A percentile compares a stretch with the other conserved stretches of the same genome.
phyloP scores from a whole-genome alignment of 2,888 invertebrate species.

The Monochamus alternatus region DNA sequence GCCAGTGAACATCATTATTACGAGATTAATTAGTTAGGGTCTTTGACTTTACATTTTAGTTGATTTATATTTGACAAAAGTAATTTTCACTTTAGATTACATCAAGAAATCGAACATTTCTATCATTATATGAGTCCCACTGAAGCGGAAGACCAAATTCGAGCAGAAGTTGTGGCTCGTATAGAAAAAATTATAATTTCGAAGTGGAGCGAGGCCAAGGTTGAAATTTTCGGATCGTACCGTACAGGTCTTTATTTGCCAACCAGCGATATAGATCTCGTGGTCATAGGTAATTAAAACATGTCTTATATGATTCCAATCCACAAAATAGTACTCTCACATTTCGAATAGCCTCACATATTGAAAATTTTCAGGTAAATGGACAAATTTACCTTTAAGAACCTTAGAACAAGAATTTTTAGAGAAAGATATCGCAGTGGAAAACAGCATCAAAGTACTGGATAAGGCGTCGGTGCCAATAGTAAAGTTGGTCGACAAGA shows the following conservation, averaged over 20 bases:
- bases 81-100: slow-evolving; percentile 79
- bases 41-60: slow-evolving; percentile 8
- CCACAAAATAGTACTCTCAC: too few species aligned
- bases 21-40: slow-evolving; percentile 15
- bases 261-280: slow-evolving; percentile 86
- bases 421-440: slow-evolving; percentile 91
- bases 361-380: slow-evolving; percentile 77
- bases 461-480: slow-evolving; percentile 99
- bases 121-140: slow-evolving; percentile 96
- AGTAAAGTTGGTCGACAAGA: slow-evolving; percentile 90
- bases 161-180: slow-evolving; percentile 90
- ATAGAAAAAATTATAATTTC: slow-evolving; percentile 90
- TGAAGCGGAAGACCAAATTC: slow-evolving; percentile 90
- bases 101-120: slow-evolving; percentile 98
- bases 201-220: slow-evolving; percentile 94
- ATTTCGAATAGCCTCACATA: too few species aligned
- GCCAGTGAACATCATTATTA: slow-evolving; percentile 19
- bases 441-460: slow-evolving; percentile 93
- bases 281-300: slow-evolving; percentile 74
- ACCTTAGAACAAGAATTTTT: slow-evolving; percentile 93
- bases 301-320: neutral
- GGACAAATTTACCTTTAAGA: slow-evolving; percentile 92
- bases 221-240: slow-evolving; percentile 98
- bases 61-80: neutral
- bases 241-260: slow-evolving; percentile 97